phyloP scores from a whole-genome alignment of 2,113 vertebrate genomes.

The Phasianus colchicus region DNA sequence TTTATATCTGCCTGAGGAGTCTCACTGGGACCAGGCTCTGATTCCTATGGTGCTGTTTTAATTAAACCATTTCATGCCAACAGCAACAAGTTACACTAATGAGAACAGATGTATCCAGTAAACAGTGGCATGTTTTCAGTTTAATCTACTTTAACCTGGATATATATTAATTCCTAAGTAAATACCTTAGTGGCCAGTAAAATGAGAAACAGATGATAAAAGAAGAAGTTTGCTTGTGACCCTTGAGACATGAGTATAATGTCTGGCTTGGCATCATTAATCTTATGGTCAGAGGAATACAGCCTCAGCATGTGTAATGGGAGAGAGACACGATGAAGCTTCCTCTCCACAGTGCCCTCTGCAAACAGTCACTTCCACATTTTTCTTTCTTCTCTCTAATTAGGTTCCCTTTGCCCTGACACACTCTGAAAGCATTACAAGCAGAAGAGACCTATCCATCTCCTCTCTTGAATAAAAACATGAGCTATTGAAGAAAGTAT shows the following conservation, averaged over 20 bases:
- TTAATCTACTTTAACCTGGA: constrained; percentile 67
- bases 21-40: neutral
- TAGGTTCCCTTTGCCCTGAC: constrained; percentile 58
- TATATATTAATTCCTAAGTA: constrained; percentile 62
- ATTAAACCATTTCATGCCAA: constrained; percentile 44
- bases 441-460: constrained; percentile 59
- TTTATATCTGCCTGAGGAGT: constrained; percentile 8
- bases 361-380: constrained; percentile 59
- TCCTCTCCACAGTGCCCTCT: constrained; percentile 40
- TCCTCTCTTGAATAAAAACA: constrained; percentile 53
- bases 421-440: neutral
- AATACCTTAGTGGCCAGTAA: constrained; percentile 52
- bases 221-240: constrained; percentile 62
- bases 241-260: constrained; percentile 54
- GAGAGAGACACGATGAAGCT: constrained; percentile 54
- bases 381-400: constrained; percentile 48
- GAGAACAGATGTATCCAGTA: constrained; percentile 67
- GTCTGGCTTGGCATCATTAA: constrained; percentile 71
- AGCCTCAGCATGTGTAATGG: constrained; percentile 68
- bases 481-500: constrained; percentile 53
- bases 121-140: constrained; percentile 61
- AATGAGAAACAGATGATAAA: constrained; percentile 69
- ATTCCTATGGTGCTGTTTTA: constrained; percentile 33
- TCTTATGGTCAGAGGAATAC: constrained; percentile 66
- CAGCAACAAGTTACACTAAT: constrained; percentile 65